A percentile compares a stretch with the other conserved stretches of the same genome.
Conservation (phyloP, 2,113 vertebrate genomes). For the Martes martes region DNA sequence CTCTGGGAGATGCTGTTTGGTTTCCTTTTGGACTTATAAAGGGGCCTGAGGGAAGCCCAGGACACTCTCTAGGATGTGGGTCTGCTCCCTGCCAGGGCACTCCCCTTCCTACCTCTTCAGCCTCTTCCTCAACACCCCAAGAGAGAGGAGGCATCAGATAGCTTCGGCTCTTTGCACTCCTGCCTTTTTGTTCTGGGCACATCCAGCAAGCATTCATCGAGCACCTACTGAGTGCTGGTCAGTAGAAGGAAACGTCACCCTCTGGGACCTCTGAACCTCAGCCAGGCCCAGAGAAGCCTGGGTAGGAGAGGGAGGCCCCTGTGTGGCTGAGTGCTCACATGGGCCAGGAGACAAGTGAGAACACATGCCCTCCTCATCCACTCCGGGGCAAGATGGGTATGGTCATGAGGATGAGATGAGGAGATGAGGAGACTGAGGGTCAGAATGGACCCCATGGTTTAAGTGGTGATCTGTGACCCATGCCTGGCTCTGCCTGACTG, state of each 20-base stretch:
- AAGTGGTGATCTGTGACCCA: not conserved
- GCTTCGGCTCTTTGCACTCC: not conserved
- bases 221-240: fast-evolving
- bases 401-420: no score
- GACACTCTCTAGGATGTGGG: not conserved
- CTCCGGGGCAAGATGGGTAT: no score
- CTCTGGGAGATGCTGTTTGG: not conserved
- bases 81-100: not conserved
- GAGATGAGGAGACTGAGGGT: not conserved
- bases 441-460: not conserved
- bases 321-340: not conserved
- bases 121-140: not conserved
- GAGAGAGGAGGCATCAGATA: no score
- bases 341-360: not conserved
- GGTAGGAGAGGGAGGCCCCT: no score
- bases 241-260: no score
- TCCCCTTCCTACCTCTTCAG: not conserved
- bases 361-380: no score
- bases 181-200: not conserved
- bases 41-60: not conserved
- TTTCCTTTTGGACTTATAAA: not conserved
- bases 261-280: not conserved
- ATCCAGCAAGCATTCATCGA: not conserved
- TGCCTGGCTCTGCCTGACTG: not conserved
- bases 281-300: not conserved